Conservation (phyloP, 1,140 invertebrate species). For the Pararge aegeria region DNA sequence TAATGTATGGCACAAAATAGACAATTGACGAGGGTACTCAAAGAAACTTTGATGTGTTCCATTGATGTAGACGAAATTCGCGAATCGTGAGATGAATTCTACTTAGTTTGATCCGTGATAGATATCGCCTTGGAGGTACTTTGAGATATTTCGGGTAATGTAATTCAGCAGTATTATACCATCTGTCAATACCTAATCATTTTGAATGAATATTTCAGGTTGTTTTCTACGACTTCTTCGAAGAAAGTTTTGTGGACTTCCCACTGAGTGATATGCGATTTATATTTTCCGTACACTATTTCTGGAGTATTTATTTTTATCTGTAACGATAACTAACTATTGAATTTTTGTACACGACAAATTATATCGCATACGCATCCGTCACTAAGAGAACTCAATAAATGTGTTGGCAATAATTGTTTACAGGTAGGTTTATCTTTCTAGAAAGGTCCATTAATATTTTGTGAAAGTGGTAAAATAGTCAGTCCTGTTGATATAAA, state of each 20-base stretch:
- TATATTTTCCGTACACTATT: background rate
- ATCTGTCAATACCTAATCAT: slow-evolving; percentile 15
- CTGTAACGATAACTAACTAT: too few relatives aligned
- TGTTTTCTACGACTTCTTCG: background rate
- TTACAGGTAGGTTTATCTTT: too few relatives aligned
- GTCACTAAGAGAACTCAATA: too few relatives aligned
- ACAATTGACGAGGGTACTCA: slow-evolving; percentile 65
- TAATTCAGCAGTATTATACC: slow-evolving; percentile 31
- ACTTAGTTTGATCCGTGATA: slow-evolving; percentile 39
- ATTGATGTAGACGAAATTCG: slow-evolving; percentile 54
- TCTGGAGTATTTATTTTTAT: background rate
- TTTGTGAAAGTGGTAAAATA: background rate
- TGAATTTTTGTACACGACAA: too few relatives aligned
- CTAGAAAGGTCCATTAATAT: too few relatives aligned
- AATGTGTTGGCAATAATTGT: too few relatives aligned
- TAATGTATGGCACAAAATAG: slow-evolving; percentile 48
- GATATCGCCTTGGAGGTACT: slow-evolving; percentile 18
- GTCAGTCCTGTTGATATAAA: background rate
- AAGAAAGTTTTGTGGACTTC: background rate
- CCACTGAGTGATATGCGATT: background rate
- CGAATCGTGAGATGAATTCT: slow-evolving; percentile 56
- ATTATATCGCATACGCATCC: too few relatives aligned
- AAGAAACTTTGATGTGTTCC: slow-evolving; percentile 58
- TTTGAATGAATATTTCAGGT: slow-evolving; percentile 11
- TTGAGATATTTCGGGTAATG: slow-evolving; percentile 24